These are phyloP conservation scores for Myotis planiceps DNA, from an alignment of 2,797 vertebrate species.

Conservation along the genomic window DNA sequence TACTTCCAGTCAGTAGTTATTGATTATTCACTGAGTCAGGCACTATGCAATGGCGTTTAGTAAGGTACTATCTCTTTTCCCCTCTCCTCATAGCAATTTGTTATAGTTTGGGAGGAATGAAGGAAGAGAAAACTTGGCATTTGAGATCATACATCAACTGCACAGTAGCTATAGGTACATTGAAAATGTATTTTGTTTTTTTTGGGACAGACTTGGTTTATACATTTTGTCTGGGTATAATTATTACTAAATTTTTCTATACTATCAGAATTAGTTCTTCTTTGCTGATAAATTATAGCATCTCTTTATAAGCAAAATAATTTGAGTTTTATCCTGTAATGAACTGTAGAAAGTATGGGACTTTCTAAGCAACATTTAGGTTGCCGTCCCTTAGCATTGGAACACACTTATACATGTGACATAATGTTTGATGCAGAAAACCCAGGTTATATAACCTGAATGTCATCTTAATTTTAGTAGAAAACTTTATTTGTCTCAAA, in stretches of 20 bases:
- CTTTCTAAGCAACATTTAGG: neutral
- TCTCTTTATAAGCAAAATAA: neutral
- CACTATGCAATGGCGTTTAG: neutral
- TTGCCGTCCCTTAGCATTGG: rapidly evolving
- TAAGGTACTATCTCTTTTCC: neutral
- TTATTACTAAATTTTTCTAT: neutral
- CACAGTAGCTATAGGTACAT: neutral
- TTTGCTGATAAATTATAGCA: neutral
- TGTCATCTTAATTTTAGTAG: neutral
- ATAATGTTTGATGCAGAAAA: neutral
- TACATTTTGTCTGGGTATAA: neutral
- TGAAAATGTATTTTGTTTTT: neutral
- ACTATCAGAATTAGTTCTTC: neutral
- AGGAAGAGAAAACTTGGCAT: neutral
- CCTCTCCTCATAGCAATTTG: neutral
- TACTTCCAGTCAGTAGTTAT: neutral
- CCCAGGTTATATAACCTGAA: neutral
- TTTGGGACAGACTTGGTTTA: neutral
- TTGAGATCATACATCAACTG: neutral
- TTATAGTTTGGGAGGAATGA: neutral
- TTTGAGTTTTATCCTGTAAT: neutral
- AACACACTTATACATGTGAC: neutral
- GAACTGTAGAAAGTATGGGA: neutral
- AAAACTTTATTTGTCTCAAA: neutral
- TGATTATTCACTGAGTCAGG: neutral